These are phyloP conservation scores for Salvelinus sp. DNA, from an alignment of 2,113 vertebrate species.

Conservation along the genomic window DNA sequence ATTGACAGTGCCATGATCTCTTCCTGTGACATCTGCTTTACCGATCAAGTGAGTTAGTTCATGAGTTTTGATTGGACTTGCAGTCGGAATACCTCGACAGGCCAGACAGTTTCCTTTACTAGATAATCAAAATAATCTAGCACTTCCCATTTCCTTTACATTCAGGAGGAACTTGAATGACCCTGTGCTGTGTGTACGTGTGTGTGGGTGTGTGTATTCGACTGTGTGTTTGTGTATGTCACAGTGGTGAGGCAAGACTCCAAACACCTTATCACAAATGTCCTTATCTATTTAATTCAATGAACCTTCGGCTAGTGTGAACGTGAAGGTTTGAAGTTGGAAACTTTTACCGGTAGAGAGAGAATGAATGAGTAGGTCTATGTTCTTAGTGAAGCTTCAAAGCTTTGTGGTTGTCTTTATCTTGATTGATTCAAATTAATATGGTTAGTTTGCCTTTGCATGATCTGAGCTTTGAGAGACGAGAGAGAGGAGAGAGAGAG, in stretches of 20 bases:
- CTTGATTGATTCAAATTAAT: background rate
- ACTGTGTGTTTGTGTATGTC: too few relatives aligned
- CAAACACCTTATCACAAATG: too few relatives aligned
- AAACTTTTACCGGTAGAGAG: too few relatives aligned
- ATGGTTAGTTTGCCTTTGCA: background rate
- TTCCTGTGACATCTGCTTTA: constrained; percentile 25
- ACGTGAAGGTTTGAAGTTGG: too few relatives aligned
- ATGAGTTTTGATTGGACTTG: background rate
- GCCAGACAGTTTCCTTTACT: background rate
- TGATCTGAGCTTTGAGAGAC: background rate
- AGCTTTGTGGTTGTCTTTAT: too few relatives aligned
- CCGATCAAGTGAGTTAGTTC: background rate
- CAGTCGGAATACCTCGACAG: background rate
- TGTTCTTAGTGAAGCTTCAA: background rate
- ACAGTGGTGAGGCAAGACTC: too few relatives aligned
- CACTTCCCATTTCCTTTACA: background rate
- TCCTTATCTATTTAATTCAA: too few relatives aligned
- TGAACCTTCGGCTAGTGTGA: too few relatives aligned
- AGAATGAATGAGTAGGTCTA: too few relatives aligned
- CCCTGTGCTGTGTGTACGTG: too few relatives aligned
- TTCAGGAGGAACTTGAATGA: background rate
- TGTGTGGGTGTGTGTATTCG: too few relatives aligned
- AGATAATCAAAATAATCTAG: background rate
- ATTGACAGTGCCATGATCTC: background rate
- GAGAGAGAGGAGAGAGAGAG: background rate